phyloP scores from a whole-genome alignment of 2,797 vertebrate species.

The Astyanax mexicanus region DNA sequence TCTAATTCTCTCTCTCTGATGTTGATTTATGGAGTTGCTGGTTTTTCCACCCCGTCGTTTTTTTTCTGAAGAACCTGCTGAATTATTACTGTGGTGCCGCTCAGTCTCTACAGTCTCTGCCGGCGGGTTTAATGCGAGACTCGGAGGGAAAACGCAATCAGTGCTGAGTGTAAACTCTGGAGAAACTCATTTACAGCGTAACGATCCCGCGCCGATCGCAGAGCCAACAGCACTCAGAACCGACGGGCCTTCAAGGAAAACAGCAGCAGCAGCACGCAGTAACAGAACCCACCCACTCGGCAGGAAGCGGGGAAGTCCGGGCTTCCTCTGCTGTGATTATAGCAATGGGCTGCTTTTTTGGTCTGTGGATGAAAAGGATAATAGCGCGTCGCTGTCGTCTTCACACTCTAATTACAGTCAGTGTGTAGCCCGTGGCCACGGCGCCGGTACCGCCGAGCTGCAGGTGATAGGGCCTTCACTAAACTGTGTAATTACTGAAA shows the following conservation, averaged over 20 bases:
- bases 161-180: neutral
- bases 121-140: neutral
- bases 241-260: neutral
- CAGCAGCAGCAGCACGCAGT: neutral
- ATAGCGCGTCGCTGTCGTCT: constrained; percentile 51
- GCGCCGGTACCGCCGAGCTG: constrained; percentile 51
- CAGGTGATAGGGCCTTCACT: constrained; percentile 35
- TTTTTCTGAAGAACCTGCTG: neutral
- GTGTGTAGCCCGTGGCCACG: constrained; percentile 54
- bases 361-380: constrained; percentile 35
- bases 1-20: neutral
- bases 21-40: constrained; percentile 15
- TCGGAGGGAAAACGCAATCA: neutral
- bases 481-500: constrained; percentile 61
- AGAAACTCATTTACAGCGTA: neutral
- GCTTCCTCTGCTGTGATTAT: constrained; percentile 7
- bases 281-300: neutral
- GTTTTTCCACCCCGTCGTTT: neutral
- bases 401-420: constrained; percentile 55
- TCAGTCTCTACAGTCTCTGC: neutral
- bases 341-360: neutral
- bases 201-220: neutral
- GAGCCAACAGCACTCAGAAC: neutral
- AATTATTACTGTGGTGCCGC: neutral
- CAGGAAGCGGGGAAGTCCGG: neutral